phyloP scores from a whole-genome alignment of 92 coral and sea anemone genomes.

The Epizoanthus rinbou region DNA sequence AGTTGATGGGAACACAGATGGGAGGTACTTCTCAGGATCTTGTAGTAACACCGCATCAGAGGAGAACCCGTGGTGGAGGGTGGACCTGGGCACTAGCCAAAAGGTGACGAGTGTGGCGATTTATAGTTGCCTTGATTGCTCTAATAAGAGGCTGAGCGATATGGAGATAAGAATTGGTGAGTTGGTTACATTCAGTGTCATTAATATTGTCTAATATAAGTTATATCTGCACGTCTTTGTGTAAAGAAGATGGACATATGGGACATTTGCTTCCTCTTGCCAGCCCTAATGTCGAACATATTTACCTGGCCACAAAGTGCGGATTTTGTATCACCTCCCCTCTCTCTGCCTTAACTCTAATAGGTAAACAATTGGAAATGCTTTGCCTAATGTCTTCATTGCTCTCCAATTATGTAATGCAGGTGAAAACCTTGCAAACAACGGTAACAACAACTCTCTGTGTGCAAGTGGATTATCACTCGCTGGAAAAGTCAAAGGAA shows the following conservation, averaged over 20 bases:
- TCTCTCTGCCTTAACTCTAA: no score
- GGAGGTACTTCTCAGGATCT: neutral
- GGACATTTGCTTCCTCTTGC: no score
- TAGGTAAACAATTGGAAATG: no score
- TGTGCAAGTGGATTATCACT: neutral
- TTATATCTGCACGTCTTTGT: neutral
- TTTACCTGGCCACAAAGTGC: no score
- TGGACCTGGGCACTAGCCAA: conserved; percentile 21
- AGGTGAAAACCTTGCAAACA: neutral
- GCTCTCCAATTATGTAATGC: neutral
- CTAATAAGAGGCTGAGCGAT: neutral
- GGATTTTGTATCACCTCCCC: no score
- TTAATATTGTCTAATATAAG: neutral
- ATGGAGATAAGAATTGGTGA: conserved; percentile 28
- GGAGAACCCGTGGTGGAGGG: conserved; percentile 53
- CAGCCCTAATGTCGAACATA: no score
- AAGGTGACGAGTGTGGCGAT: neutral
- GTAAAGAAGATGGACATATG: no score
- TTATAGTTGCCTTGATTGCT: neutral
- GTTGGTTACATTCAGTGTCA: neutral
- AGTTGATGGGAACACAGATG: conserved; percentile 38
- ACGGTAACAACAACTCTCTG: neutral
- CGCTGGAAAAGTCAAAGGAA: neutral
- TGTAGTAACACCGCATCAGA: conserved; percentile 44
- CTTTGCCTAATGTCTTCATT: no score